Evolutionary conservation across 2,888 invertebrate genomes (phyloP).

Genomic region (Agonopterix heracliana): DNA sequence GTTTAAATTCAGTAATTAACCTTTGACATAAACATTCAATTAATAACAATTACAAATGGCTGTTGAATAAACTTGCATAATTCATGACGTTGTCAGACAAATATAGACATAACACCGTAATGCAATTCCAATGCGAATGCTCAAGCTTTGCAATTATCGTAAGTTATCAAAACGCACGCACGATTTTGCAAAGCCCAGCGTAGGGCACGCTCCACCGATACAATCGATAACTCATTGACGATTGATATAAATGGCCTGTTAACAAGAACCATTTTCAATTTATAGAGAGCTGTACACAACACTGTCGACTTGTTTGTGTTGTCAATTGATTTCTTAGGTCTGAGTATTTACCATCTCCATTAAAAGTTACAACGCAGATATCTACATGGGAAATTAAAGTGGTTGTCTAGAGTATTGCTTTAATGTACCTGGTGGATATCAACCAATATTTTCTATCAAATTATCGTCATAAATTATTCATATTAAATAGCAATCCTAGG

Average conservation of each 20-base stretch:
- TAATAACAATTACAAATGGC: too few species aligned
- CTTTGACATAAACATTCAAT: not conserved
- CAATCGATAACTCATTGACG: not conserved
- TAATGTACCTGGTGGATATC: too few species aligned
- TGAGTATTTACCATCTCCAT: too few species aligned
- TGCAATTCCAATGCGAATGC: not conserved
- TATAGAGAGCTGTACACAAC: constrained; percentile 18
- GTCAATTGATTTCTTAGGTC: too few species aligned
- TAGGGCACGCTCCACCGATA: not conserved
- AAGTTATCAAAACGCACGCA: not conserved
- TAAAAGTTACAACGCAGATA: too few species aligned
- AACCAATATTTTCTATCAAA: too few species aligned
- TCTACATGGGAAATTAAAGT: too few species aligned
- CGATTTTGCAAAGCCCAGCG: not conserved
- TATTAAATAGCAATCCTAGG: too few species aligned
- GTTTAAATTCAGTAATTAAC: not conserved
- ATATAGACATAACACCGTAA: not conserved
- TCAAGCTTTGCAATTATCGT: not conserved
- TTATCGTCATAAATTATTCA: too few species aligned
- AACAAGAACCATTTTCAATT: constrained; percentile 25
- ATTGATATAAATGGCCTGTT: not conserved
- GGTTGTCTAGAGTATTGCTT: too few species aligned
- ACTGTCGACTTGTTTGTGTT: too few species aligned
- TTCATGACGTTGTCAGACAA: not conserved
- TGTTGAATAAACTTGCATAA: not conserved